phyloP scores from a whole-genome alignment of 2,888 invertebrate genomes.

The Sycophila texana region DNA sequence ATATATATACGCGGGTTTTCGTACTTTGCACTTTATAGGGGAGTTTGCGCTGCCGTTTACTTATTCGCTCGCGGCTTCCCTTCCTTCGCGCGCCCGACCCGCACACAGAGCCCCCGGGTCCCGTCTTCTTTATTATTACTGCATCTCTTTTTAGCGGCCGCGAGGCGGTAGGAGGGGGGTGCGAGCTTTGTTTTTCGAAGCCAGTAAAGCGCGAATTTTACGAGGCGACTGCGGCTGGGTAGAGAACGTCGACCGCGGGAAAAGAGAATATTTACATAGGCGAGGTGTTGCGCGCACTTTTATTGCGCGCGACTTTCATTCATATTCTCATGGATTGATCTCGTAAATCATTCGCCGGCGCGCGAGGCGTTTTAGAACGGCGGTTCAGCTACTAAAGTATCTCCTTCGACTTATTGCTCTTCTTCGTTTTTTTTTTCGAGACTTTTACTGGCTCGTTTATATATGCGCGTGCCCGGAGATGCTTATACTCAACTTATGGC shows the following conservation, averaged over 20 bases:
- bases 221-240: slow-evolving; percentile 12
- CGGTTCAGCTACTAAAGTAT: too few relatives aligned
- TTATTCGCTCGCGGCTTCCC: slow-evolving; percentile 42
- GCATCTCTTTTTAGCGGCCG: slow-evolving; percentile 11
- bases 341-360: slow-evolving; percentile 32
- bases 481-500: not conserved
- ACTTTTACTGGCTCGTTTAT: not conserved
- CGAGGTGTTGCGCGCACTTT: slow-evolving; percentile 12
- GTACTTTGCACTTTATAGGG: slow-evolving; percentile 50
- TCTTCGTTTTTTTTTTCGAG: not conserved
- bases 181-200: slow-evolving; percentile 27
- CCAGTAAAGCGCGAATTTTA: slow-evolving; percentile 44
- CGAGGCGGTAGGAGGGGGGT: not conserved
- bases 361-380: not conserved
- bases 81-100: not conserved
- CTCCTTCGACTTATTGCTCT: not conserved
- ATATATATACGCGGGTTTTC: slow-evolving; percentile 13
- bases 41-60: slow-evolving; percentile 49
- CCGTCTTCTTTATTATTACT: slow-evolving; percentile 37
- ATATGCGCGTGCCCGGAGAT: not conserved
- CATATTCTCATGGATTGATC: slow-evolving; percentile 41
- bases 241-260: not conserved
- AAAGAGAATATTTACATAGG: slow-evolving; percentile 44
- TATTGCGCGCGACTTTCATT: slow-evolving; percentile 42
- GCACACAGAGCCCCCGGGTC: not conserved